Percentiles rank a stretch among this genome's conserved stretches.
Conservation (phyloP, 37 sponge, comb jelly and placozoan genomes). For the Hormiphora californensis region DNA sequence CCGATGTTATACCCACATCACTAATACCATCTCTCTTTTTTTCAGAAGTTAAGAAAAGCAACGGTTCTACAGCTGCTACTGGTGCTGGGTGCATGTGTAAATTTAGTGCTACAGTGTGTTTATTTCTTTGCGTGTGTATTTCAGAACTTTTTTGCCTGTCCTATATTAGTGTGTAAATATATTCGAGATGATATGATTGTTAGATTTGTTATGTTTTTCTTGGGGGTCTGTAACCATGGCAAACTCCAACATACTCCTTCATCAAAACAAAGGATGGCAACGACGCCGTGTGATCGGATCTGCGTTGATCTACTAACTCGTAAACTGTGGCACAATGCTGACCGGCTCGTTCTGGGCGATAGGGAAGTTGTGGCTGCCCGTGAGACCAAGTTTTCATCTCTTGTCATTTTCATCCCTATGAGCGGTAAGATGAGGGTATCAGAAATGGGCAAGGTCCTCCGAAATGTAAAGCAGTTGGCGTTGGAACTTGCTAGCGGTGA, state of each 20-base stretch:
- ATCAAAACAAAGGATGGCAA: neutral
- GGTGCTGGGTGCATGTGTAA: too few relatives aligned
- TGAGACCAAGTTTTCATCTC: neutral
- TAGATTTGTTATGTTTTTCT: too few relatives aligned
- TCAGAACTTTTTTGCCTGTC: too few relatives aligned
- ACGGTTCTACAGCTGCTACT: too few relatives aligned
- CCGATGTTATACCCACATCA: too few relatives aligned
- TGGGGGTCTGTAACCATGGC: too few relatives aligned
- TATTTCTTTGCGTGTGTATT: too few relatives aligned
- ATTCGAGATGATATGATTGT: too few relatives aligned
- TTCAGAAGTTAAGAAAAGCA: too few relatives aligned
- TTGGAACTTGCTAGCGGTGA: conserved; percentile 3
- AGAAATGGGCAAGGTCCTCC: neutral
- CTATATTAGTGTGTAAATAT: too few relatives aligned
- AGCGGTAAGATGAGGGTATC: neutral
- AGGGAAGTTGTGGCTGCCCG: conserved; percentile 16
- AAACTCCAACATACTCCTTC: neutral
- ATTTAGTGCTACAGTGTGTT: too few relatives aligned
- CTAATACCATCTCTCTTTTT: too few relatives aligned
- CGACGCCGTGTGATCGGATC: neutral
- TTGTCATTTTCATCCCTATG: conserved; percentile 7
- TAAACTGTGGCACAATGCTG: neutral
- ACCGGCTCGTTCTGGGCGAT: neutral
- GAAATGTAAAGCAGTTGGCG: conserved; percentile 21
- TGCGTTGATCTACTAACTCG: neutral